Evolutionary conservation across 92 coral and sea anemone genomes (phyloP), one percentile per base, ranked within the genome.

Genomic region (Bergia sp.): DNA sequence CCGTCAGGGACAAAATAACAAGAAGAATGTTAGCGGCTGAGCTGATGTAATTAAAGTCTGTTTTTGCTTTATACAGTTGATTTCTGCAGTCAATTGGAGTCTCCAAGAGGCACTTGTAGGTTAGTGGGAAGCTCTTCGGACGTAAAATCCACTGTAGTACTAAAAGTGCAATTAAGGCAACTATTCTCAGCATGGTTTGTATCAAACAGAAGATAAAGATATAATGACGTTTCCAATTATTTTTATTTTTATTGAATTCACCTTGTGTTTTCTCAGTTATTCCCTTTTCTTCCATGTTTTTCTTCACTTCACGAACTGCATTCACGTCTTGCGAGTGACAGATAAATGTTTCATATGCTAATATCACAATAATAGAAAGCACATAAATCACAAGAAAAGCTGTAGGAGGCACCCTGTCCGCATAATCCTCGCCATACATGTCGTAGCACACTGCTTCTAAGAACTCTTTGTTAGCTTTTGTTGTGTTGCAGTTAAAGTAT

Each of bases 401-500:
- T 4, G 3, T 23, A 57, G 73, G 85, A 0, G 85, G 73, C 8
- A 80, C 57, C 39, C 36, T 58, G 71, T 80, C 85, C 9, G 36
- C 44, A 16, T 80, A 80, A 15, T 80, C 85, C 18, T 57, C 8
- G 50, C 73, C 73, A 58, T 81, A 81, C 47, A 36, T 81, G 37
- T 81, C 49, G 11, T 53, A 81, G 85, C 85, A 81, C 12, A 57
- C 69, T 50, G 69, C 71, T 37, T 55, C 73, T 37, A 81, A 53
- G 13, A 37, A 81, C 37, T 21, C 16, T 80, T 80, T 37, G 43
- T 55, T 80, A 53, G 71, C 39, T 43, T 50, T 29, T 9, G 11
- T 23, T 80, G 84, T 80, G 29, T 80, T 80, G 45, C 84, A 80
- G 1, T 37, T 6, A 80, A 80, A 80, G 69, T 50, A 36, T 80